Evolutionary conservation across 2,888 invertebrate genomes (phyloP), one percentile per base, ranked within the genome.

Genomic region (Conistra vaccinii): DNA sequence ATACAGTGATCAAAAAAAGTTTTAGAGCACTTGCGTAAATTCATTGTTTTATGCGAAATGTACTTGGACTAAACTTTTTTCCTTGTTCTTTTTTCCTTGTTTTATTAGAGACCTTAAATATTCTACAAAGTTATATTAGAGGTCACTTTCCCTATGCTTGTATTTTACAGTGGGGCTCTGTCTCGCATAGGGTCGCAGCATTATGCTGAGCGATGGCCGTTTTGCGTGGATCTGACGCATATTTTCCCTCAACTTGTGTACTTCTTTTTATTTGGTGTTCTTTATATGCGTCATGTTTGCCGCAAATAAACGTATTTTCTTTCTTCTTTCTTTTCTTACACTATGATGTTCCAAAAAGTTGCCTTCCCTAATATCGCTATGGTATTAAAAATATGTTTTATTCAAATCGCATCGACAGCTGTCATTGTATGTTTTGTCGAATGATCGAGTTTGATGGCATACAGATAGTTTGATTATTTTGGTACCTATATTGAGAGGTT

Each of bases 381-480:
- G 69, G 26, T 48, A 48, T 69, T 14, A 2, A 2, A 2, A 3
- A 14, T 26, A 78, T 75, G 78, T 75, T 58, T 75, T 78, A 58
- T 78, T 75, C 69, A 75, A 29, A 58, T 14, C 14, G 39, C 17
- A 78, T 58, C 3, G 32, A 51, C 6, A 51, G 58, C 5, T 51
- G 69, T 58, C 42, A 78, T 57, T 57, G 48, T 32, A 26, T 32
- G 20, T 32, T 65, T 68, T 35, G 45, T 39, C 69, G 9, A 78
- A 48, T 48, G 39, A 23, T 48, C n/a, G 39, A 12, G 10, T 69
- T 42, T 58, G 68, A 17, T 57, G 35, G 45, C n/a, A n/a, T n/a
- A n/a, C n/a, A n/a, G n/a, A n/a, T n/a, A n/a, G n/a, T n/a, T n/a
- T n/a, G n/a, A n/a, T n/a, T n/a, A n/a, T n/a, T n/a, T n/a, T n/a